Percentiles rank a stretch among this genome's conserved stretches.
Conservation (phyloP, 2,797 vertebrate species). For the Perodicticus potto region DNA sequence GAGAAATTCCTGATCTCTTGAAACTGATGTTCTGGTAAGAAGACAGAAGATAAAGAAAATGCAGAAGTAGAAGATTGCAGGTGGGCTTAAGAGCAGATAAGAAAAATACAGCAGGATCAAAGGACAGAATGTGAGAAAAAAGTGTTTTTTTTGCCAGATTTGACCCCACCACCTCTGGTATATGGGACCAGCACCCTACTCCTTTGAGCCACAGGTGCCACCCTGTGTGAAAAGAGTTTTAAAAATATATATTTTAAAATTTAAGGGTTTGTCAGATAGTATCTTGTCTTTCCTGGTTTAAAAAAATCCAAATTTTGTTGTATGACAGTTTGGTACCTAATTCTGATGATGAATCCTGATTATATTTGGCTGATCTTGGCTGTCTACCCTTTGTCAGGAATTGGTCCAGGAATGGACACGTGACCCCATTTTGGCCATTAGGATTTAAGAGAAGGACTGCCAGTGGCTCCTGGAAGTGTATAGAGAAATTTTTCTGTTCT, state of each 20-base stretch:
- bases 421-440: neutral
- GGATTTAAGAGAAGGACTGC: neutral
- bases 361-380: neutral
- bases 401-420: neutral
- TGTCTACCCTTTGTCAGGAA: neutral
- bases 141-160: too few relatives aligned
- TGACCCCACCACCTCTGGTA: too few relatives aligned
- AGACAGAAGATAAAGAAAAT: neutral
- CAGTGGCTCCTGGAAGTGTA: neutral
- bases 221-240: neutral
- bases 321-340: neutral
- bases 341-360: neutral
- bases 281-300: slow-evolving; percentile 18
- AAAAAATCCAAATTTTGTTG: neutral
- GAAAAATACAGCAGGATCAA: neutral
- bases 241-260: neutral
- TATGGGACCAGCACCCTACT: too few relatives aligned
- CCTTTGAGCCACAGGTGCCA: too few relatives aligned
- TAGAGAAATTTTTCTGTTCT: neutral
- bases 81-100: neutral
- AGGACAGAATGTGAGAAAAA: neutral
- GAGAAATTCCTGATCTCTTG: neutral
- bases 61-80: neutral
- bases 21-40: neutral
- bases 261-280: neutral